Evolutionary conservation across 2,888 invertebrate species (phyloP), one percentile per base, ranked within the genome.

Genomic region (Sminthurides aquaticus): DNA sequence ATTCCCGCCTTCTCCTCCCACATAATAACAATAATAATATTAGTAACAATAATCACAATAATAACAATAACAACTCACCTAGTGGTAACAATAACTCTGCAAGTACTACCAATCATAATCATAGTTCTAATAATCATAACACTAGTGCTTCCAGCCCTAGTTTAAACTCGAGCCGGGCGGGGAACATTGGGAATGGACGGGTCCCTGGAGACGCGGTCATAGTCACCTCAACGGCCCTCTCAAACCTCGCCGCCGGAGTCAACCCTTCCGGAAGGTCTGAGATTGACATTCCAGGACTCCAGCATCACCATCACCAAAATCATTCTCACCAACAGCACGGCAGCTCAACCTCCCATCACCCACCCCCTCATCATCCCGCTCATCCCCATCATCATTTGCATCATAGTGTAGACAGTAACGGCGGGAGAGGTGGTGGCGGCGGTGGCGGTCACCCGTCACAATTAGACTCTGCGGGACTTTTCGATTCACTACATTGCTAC

Each of bases 401-500:
- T 20, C 5, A 22, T 22, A 22, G 52, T 52, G 52, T 52, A 20
- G 43, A 34, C 5, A 34, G 15, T 34, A 34, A 34, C 43, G 52
- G 52, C 8, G 52, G 5, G 5, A 52, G 52, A 52, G 5, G 15
- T 22, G 5, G 5, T 8, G 18, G 20, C 18, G 18, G 43, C 11
- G 43, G 11, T 11, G 43, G 43, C 8, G 18, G 8, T 8, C 52
- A 52, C 5, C 22, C 52, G 5, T 52, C 52, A 8, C 20, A 20
- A 5, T 52, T 52, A 22, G 52, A 52, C 18, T 22, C 52, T 24
- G 26, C 43, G 11, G 63, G 65, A n/a, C 49, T 72, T 8, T 72
- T 72, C 66, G 70, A 67, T 57, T 68, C 72, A 18, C 67, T 72
- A n/a, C 71, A 71, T 49, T 69, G 70, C 24, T 71, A 69, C 69